Percentiles rank a stretch among this genome's conserved stretches.
These are phyloP conservation scores for Pachydiplax longipennis DNA, from an alignment of 2,888 invertebrate species.

Conservation along the genomic window DNA sequence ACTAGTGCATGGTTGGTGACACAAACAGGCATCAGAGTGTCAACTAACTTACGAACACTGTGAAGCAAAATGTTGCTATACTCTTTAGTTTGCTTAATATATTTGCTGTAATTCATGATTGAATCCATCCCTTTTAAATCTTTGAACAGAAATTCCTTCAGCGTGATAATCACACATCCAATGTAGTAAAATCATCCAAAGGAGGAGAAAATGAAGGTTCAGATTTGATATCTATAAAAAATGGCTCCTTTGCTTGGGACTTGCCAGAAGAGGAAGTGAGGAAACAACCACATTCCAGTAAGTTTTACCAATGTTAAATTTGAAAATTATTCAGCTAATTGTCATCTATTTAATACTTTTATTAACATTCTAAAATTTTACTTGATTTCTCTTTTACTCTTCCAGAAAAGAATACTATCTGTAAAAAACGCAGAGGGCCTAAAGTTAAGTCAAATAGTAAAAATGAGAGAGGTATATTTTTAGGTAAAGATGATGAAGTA, in stretches of 20 bases:
- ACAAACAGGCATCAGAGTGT: too few relatives aligned
- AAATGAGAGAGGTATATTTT: conserved; percentile 46
- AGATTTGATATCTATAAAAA: conserved; percentile 53
- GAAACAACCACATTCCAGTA: conserved; percentile 32
- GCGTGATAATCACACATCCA: conserved; percentile 57
- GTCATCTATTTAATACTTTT: background rate
- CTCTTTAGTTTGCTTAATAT: too few relatives aligned
- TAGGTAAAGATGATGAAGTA: conserved; percentile 49
- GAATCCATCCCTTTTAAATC: too few relatives aligned
- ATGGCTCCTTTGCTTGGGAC: conserved; percentile 61
- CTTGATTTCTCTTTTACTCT: background rate
- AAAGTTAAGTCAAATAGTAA: conserved; percentile 30
- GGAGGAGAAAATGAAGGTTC: conserved; percentile 56
- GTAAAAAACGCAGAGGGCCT: background rate
- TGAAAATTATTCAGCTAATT: background rate
- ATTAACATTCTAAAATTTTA: background rate
- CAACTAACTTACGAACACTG: too few relatives aligned
- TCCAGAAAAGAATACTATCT: background rate
- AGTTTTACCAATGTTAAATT: background rate
- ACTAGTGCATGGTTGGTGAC: too few relatives aligned
- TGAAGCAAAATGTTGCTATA: too few relatives aligned
- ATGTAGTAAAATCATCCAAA: conserved; percentile 48
- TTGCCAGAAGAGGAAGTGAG: conserved; percentile 12
- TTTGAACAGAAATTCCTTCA: conserved; percentile 54
- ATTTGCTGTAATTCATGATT: too few relatives aligned